These are phyloP conservation scores for Leptinotarsa rubiginosa DNA, from an alignment of 2,888 invertebrate species.

Conservation along the genomic window DNA sequence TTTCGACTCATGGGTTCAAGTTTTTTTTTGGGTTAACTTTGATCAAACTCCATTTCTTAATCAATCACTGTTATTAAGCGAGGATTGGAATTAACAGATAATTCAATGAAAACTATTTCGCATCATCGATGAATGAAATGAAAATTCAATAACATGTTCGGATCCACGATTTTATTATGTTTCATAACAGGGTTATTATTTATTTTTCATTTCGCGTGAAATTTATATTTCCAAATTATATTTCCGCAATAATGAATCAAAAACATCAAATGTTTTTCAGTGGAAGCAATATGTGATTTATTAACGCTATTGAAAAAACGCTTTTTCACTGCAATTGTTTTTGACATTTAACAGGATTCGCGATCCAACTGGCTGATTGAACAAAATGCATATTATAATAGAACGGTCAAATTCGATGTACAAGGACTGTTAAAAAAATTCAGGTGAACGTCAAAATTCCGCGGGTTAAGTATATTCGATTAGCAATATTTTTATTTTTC, in stretches of 20 bases:
- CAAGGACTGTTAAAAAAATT: background rate
- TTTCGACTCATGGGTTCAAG: too few relatives aligned
- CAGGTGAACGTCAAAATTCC: too few relatives aligned
- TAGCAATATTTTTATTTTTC: too few relatives aligned
- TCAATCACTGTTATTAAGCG: background rate
- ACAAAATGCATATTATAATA: background rate
- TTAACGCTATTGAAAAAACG: slow-evolving; percentile 32
- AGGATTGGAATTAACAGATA: background rate
- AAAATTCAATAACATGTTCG: slow-evolving; percentile 9
- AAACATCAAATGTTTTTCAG: slow-evolving; percentile 32
- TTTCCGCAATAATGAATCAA: slow-evolving; percentile 33
- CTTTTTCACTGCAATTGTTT: slow-evolving; percentile 13
- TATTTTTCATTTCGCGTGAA: slow-evolving; percentile 11
- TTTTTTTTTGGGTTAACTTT: background rate
- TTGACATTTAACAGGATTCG: background rate
- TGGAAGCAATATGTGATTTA: slow-evolving; percentile 30
- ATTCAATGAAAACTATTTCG: background rate
- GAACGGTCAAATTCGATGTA: background rate
- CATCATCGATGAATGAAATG: background rate
- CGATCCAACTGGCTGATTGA: slow-evolving; percentile 4
- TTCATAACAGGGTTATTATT: slow-evolving; percentile 11
- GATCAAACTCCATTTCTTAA: background rate
- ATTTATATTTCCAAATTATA: slow-evolving; percentile 15
- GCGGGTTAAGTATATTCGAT: too few relatives aligned
- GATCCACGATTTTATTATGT: slow-evolving; percentile 9